A percentile compares a stretch with the other conserved stretches of the same genome.
phyloP scores from a whole-genome alignment of 1,140 invertebrate genomes.

The Procambarus clarkii region DNA sequence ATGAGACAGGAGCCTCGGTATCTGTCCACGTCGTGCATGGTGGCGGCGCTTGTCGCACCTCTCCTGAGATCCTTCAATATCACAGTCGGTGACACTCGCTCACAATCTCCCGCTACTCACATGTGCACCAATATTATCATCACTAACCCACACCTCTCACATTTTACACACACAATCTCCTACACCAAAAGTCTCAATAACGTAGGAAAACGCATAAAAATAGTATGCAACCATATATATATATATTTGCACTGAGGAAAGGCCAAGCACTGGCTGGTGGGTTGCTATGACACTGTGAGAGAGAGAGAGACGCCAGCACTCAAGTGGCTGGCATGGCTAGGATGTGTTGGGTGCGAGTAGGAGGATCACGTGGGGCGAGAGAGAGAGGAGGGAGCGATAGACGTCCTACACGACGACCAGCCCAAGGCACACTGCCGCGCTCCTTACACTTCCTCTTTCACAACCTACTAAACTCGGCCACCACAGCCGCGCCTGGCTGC shows the following conservation, averaged over 20 bases:
- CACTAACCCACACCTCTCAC: neutral
- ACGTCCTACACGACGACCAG: neutral
- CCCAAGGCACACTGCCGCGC: conserved; percentile 49
- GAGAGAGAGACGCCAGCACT: no score
- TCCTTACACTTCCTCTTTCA: conserved; percentile 47
- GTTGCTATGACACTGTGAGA: no score
- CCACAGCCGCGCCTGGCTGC: neutral
- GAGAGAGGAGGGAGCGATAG: conserved; percentile 1
- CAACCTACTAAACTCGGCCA: conserved; percentile 58
- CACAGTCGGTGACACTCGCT: conserved; percentile 35
- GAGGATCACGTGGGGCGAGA: neutral
- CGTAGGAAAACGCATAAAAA: neutral
- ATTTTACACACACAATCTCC: neutral
- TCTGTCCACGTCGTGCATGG: conserved; percentile 67
- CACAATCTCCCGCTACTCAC: neutral
- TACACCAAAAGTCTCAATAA: neutral
- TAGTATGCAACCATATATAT: no score
- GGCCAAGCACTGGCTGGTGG: no score
- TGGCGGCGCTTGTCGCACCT: neutral
- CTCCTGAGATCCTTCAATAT: conserved; percentile 48
- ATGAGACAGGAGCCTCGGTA: conserved; percentile 64
- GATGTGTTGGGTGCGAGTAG: no score
- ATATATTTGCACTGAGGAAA: no score
- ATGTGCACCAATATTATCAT: neutral
- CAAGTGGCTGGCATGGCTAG: neutral